phyloP scores from a whole-genome alignment of 2,113 vertebrate genomes.

The Amia ocellicauda region DNA sequence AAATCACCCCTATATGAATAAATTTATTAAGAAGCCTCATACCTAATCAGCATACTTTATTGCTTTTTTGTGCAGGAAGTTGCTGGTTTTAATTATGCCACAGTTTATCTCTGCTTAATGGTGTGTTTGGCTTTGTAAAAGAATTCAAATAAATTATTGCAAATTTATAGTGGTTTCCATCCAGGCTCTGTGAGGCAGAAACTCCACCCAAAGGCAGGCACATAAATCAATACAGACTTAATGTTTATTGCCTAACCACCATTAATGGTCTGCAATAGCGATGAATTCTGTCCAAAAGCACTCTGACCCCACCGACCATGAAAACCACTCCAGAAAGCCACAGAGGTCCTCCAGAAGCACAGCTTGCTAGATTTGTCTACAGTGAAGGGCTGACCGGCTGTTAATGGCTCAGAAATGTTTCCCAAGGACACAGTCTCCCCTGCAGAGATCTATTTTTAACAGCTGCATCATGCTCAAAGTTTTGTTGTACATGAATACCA shows the following conservation, averaged over 20 bases:
- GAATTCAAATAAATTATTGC: not conserved
- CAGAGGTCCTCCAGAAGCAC: no score
- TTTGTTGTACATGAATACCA: no score
- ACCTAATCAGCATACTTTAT: not conserved
- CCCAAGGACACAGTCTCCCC: no score
- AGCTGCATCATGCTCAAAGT: no score
- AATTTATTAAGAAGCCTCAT: not conserved
- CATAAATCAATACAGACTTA: not conserved
- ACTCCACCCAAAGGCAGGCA: not conserved
- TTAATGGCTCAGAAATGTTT: no score
- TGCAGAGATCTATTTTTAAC: no score
- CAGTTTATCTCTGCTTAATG: conserved; percentile 6
- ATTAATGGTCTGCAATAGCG: not conserved
- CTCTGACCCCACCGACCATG: not conserved
- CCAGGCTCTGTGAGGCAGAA: not conserved
- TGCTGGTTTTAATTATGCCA: conserved; percentile 6
- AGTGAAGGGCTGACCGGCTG: no score
- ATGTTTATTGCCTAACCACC: not conserved
- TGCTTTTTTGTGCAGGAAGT: not conserved
- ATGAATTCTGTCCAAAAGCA: not conserved
- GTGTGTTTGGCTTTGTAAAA: conserved; percentile 2
- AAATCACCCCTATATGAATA: no score
- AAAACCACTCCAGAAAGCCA: not conserved
- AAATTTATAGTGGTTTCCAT: not conserved
- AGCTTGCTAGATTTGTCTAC: no score